Percentiles rank a stretch among this genome's conserved stretches.
Evolutionary conservation across 2,797 vertebrate genomes (phyloP).

Genomic region (Fistularia commersonii): DNA sequence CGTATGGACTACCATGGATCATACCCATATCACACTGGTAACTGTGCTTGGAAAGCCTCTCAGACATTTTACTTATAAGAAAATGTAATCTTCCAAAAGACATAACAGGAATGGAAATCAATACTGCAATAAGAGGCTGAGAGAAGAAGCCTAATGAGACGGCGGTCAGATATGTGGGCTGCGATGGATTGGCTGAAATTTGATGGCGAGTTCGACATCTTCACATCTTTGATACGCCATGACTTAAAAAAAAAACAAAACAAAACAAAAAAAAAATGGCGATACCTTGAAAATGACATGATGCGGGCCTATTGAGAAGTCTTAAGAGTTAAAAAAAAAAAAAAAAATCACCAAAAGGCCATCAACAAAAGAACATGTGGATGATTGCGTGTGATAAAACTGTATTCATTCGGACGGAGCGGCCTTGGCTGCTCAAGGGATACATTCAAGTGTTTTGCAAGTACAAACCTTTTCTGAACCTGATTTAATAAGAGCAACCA

Average conservation of each 20-base stretch:
- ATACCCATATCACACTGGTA: no score
- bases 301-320: conserved; percentile 7
- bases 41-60: no score
- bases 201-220: conserved; percentile 31
- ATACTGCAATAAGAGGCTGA: conserved; percentile 59
- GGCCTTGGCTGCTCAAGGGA: conserved; percentile 25
- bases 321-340: neutral
- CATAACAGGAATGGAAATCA: conserved; percentile 59
- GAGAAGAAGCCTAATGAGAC: conserved; percentile 52
- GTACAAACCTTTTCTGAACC: conserved; percentile 21
- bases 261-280: neutral
- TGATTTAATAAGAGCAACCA: conserved; percentile 51
- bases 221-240: conserved; percentile 8
- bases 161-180: conserved; percentile 50
- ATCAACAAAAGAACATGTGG: conserved; percentile 1
- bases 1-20: no score
- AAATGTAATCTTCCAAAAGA: conserved; percentile 67
- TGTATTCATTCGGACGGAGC: conserved; percentile 11
- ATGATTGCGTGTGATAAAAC: conserved; percentile 5
- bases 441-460: conserved; percentile 22
- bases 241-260: neutral
- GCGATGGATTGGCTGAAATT: conserved; percentile 62
- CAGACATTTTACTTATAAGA: conserved; percentile 65
- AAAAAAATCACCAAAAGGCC: conserved; percentile 9
- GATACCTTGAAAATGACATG: conserved; percentile 17